Base-by-base conservation (phyloP, 37 sponge, comb jelly and placozoan species). In the Axinella damicornis region DNA sequence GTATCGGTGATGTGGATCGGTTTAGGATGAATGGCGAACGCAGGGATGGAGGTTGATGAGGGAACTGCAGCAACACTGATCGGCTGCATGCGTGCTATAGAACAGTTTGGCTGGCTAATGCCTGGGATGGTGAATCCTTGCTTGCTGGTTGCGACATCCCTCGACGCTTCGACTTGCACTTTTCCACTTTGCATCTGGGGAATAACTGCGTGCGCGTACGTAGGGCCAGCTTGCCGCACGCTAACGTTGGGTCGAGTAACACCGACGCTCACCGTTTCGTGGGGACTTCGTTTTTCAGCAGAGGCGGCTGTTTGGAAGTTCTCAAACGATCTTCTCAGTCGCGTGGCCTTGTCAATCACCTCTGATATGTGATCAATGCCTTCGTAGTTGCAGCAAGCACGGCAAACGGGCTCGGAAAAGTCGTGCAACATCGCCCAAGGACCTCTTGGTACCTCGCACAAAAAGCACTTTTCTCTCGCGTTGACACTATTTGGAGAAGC, bases 351-450 rank as follows among this genome's bases (percentile, higher is more conserved):
- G 33, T 94, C 95, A 17, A 97, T 92, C 40, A 92, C 98, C 55
- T 97, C 98, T 32, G 85, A 82, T 35, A 97, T 92, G 22, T 90
- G 65, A 55, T 97, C 98, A 17, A 93, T 87, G 0, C 98, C 98
- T 70, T 97, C 98, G 85, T 97, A 97, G 81, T 97, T 97, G 74
- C 95, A 94, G 72, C 98, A 97, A 0, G 95, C 98, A 27, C 98
- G 79, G 90, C 98, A 97, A 12, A 97, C 91, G 5, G 94, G 93
- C 69, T 97, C 93, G 24, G 86, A 52, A 66, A 92, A 97, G 62
- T 97, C 98, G 55, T 78, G 59, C 54, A 97, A 86, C 92, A 97
- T 93, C 25, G 98, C 95, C 98, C 98, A 97, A 30, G 98, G 93
- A 0, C 93, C 91, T 36, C 96, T 74, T 46, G 93, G 95, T 20